phyloP scores from a whole-genome alignment of 2,888 invertebrate genomes.

The Tipula vernalis region DNA sequence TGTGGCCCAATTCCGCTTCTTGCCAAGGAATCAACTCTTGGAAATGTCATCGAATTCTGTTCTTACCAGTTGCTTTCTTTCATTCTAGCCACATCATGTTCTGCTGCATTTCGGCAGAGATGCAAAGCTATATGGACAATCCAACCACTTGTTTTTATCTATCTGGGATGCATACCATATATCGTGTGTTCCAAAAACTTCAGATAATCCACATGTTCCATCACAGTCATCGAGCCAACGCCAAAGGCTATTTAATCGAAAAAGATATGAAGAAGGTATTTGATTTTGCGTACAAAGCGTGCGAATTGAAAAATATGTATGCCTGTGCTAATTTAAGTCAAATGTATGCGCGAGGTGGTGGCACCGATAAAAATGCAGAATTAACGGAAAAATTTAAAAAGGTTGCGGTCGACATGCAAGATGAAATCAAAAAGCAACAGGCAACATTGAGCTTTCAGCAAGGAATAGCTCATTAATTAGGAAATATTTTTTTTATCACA shows the following conservation, averaged over 20 bases:
- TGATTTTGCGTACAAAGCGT: slow-evolving; percentile 61
- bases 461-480: slow-evolving; percentile 28
- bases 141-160: slow-evolving; percentile 68
- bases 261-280: slow-evolving; percentile 69
- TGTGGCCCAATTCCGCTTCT: too few relatives aligned
- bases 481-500: neutral
- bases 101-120: too few relatives aligned
- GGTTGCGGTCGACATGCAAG: slow-evolving; percentile 56
- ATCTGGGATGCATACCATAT: slow-evolving; percentile 69
- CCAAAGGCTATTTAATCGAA: slow-evolving; percentile 41
- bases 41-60: too few relatives aligned
- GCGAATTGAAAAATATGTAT: slow-evolving; percentile 71
- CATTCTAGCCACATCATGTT: too few relatives aligned
- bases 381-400: slow-evolving; percentile 61
- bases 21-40: too few relatives aligned
- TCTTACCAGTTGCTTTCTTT: too few relatives aligned
- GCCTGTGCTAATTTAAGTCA: slow-evolving; percentile 84
- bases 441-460: slow-evolving; percentile 41
- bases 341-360: slow-evolving; percentile 77
- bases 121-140: too few relatives aligned
- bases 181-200: slow-evolving; percentile 51
- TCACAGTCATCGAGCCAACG: slow-evolving; percentile 22
- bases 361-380: slow-evolving; percentile 56
- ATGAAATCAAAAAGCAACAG: slow-evolving; percentile 46
- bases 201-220: slow-evolving; percentile 24